Conservation (phyloP, 2,888 invertebrate species). For the Drosophila tripunctata region DNA sequence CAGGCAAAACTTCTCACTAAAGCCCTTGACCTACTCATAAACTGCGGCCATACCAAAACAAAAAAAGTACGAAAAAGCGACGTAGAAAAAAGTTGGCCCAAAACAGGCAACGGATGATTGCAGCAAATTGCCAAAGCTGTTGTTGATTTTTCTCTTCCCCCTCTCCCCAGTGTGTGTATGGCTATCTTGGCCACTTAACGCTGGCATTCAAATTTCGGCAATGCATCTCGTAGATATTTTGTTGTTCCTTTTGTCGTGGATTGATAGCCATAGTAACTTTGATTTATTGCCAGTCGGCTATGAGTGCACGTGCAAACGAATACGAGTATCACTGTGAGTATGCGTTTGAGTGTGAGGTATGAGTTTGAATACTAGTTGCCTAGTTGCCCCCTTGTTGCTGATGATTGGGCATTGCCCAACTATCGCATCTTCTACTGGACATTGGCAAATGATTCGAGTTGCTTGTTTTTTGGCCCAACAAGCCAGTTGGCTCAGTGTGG, state of each 20-base stretch:
- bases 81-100: background rate
- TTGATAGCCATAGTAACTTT: slow-evolving; percentile 72
- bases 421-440: slow-evolving; percentile 15
- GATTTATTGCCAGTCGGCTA: slow-evolving; percentile 62
- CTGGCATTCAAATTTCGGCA: slow-evolving; percentile 63
- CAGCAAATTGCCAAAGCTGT: slow-evolving; percentile 59
- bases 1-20: slow-evolving; percentile 29
- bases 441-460: slow-evolving; percentile 52
- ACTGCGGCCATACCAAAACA: background rate
- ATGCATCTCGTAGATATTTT: slow-evolving; percentile 31
- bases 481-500: slow-evolving; percentile 9
- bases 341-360: background rate
- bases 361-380: background rate
- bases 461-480: slow-evolving; percentile 29
- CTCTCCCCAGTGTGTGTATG: background rate
- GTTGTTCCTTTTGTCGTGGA: slow-evolving; percentile 43
- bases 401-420: slow-evolving; percentile 50
- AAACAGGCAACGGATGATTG: slow-evolving; percentile 53
- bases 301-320: slow-evolving; percentile 30
- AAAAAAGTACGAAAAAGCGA: slow-evolving; percentile 1
- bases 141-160: slow-evolving; percentile 44
- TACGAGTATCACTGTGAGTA: slow-evolving; percentile 6
- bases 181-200: slow-evolving; percentile 57
- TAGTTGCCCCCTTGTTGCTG: slow-evolving; percentile 19
- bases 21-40: slow-evolving; percentile 33